Evolutionary conservation across 2,797 vertebrate species (phyloP).

Genomic region (Chromobotia macracanthus): DNA sequence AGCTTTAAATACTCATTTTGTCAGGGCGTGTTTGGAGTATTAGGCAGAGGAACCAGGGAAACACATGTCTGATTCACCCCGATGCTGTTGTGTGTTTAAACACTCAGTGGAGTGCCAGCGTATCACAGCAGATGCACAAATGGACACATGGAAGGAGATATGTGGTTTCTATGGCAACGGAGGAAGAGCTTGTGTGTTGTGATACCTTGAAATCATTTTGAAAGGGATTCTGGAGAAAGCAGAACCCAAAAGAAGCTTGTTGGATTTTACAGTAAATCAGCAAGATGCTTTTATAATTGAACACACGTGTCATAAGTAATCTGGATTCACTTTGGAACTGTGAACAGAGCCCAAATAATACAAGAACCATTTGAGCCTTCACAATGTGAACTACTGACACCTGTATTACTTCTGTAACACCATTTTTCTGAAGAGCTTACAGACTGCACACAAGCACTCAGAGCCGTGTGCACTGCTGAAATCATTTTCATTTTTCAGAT

Average conservation of each 20-base stretch:
- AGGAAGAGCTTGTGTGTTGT: neutral
- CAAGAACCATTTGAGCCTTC: neutral
- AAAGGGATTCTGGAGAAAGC: neutral
- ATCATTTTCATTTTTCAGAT: slow-evolving; percentile 6
- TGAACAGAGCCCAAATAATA: neutral
- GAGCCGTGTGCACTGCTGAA: neutral
- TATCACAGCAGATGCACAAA: too few relatives aligned
- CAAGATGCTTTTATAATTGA: neutral
- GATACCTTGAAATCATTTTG: slow-evolving; percentile 18
- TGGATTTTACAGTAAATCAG: neutral
- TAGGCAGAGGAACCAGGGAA: neutral
- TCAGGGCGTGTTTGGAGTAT: neutral
- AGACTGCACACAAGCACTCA: neutral
- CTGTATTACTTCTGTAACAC: neutral
- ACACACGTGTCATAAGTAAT: too few relatives aligned
- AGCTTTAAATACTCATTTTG: too few relatives aligned
- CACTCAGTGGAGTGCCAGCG: too few relatives aligned
- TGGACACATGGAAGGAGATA: neutral
- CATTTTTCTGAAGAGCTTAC: neutral
- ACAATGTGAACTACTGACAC: neutral
- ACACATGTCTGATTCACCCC: too few relatives aligned
- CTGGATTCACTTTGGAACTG: too few relatives aligned
- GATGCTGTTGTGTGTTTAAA: neutral
- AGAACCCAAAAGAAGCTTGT: neutral
- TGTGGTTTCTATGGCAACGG: slow-evolving; percentile 38